Conservation (phyloP, 2,797 vertebrate genomes). For the Margarornis squamiger region DNA sequence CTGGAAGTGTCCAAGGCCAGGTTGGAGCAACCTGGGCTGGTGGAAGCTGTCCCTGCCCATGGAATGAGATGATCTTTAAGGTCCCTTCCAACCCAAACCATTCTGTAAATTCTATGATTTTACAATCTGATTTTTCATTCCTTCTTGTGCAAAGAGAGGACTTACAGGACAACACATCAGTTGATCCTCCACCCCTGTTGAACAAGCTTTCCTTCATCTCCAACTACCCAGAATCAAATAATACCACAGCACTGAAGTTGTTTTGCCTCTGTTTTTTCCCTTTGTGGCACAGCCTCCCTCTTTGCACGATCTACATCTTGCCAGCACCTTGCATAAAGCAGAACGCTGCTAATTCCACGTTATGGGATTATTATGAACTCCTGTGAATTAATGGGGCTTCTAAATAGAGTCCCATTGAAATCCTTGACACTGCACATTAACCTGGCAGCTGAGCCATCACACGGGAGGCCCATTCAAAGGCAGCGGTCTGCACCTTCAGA, state of each 20-base stretch:
- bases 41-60: neutral
- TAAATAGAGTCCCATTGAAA: neutral
- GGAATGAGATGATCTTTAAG: neutral
- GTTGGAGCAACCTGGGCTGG: neutral
- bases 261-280: neutral
- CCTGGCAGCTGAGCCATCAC: constrained; percentile 23
- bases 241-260: neutral
- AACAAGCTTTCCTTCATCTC: neutral
- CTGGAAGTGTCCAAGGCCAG: neutral
- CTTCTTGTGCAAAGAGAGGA: neutral
- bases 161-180: neutral
- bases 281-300: neutral
- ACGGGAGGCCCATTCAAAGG: neutral
- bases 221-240: neutral
- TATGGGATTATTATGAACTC: neutral
- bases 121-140: rapidly evolving
- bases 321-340: neutral
- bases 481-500: neutral
- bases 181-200: neutral
- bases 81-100: neutral
- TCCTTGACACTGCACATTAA: neutral
- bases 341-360: neutral
- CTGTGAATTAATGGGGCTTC: neutral
- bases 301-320: neutral
- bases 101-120: neutral